phyloP scores from a whole-genome alignment of 2,113 vertebrate species.

The Cervus canadensis region DNA sequence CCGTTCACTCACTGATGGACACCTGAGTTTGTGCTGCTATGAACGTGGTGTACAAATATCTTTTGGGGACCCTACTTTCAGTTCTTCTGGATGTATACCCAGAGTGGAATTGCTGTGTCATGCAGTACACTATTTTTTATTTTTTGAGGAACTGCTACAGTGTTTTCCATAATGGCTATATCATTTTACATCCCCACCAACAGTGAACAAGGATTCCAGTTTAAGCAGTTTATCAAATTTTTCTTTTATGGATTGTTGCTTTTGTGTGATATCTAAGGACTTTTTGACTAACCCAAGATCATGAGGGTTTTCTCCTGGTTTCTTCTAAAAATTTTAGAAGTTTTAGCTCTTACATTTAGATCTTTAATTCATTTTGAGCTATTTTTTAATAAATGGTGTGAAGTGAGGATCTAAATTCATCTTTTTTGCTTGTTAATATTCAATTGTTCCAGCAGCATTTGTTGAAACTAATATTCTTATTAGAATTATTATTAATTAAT shows the following conservation, averaged over 20 bases:
- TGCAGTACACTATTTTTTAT: background rate
- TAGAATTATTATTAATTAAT: too few species aligned
- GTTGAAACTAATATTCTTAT: background rate
- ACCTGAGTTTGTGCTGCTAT: background rate
- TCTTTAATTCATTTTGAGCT: background rate
- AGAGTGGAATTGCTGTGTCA: background rate
- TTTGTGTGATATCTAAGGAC: background rate
- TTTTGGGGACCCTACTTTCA: background rate
- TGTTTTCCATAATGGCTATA: background rate
- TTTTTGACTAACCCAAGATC: background rate
- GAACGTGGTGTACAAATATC: background rate
- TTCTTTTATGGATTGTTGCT: background rate
- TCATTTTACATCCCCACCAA: background rate
- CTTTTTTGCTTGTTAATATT: background rate
- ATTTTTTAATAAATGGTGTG: background rate
- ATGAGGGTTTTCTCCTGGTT: background rate
- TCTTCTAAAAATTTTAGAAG: background rate
- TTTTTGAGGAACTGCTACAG: background rate
- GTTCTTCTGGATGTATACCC: background rate
- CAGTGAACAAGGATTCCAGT: background rate
- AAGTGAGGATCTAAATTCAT: background rate
- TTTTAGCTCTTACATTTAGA: background rate
- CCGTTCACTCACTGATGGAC: background rate
- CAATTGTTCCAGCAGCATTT: background rate
- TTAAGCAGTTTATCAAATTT: background rate